Percentiles rank a stretch among this genome's conserved stretches.
phyloP scores from a whole-genome alignment of 2,888 invertebrate genomes.

The Branchellion lobata region DNA sequence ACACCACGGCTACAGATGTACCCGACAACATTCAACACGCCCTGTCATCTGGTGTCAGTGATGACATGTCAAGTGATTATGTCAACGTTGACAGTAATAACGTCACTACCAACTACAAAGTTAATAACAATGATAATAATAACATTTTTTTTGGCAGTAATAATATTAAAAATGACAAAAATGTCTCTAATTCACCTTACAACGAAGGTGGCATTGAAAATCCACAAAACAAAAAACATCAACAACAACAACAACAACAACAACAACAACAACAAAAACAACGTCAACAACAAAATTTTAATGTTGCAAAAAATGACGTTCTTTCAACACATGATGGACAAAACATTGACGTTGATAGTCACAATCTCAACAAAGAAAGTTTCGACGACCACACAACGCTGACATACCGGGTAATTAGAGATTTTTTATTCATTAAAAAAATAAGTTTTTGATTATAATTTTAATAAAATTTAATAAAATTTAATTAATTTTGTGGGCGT shows the following conservation, averaged over 20 bases:
- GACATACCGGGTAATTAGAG: no score
- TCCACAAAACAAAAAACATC: no score
- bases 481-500: no score
- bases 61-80: no score
- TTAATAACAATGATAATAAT: background rate
- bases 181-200: background rate
- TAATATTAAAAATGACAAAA: background rate
- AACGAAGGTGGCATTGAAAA: no score
- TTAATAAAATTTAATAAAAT: no score
- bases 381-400: background rate
- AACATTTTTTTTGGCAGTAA: background rate
- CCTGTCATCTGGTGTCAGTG: no score
- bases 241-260: background rate
- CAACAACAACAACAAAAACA: background rate
- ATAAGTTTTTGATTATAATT: no score
- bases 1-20: no score
- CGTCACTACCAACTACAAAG: background rate
- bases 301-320: background rate
- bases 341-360: background rate
- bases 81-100: background rate
- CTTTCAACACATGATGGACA: background rate
- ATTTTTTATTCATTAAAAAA: no score
- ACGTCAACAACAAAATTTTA: background rate
- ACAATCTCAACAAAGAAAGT: constrained; percentile 26
- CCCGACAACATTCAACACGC: no score